A percentile compares a stretch with the other conserved stretches of the same genome.
phyloP scores from a whole-genome alignment of 2,113 vertebrate species.

The Hippocampus zosterae region DNA sequence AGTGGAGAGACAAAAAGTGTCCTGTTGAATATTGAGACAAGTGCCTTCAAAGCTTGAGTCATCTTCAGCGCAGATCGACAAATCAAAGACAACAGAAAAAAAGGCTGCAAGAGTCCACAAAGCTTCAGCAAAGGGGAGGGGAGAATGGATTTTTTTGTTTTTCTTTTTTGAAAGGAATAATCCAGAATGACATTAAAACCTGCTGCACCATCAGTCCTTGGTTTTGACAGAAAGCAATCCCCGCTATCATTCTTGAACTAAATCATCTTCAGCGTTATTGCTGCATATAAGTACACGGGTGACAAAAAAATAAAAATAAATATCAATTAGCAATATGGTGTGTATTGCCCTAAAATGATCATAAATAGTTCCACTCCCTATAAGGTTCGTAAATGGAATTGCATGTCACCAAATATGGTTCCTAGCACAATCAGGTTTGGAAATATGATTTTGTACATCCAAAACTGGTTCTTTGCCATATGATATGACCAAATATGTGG shows the following conservation, averaged over 20 bases:
- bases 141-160: not conserved
- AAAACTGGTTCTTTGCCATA: not conserved
- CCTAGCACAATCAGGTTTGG: not conserved
- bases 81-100: constrained; percentile 41
- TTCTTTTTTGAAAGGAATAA: not conserved
- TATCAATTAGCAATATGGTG: not conserved
- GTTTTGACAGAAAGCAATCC: not conserved
- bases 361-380: not conserved
- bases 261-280: not conserved
- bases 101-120: constrained; percentile 20
- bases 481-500: not conserved
- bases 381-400: constrained; percentile 1
- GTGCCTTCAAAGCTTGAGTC: constrained; percentile 38
- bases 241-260: not conserved
- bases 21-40: constrained; percentile 55
- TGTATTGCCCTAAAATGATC: not conserved
- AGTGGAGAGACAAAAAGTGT: constrained; percentile 20
- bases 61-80: constrained; percentile 40
- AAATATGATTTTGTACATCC: not conserved
- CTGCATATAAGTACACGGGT: not conserved
- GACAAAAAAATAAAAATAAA: not conserved
- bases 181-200: not conserved
- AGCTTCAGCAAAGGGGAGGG: constrained; percentile 28
- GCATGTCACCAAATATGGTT: not conserved
- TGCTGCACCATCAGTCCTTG: not conserved